Evolutionary conservation across 2,797 vertebrate species (phyloP).

Genomic region (Sebastes nivosus): DNA sequence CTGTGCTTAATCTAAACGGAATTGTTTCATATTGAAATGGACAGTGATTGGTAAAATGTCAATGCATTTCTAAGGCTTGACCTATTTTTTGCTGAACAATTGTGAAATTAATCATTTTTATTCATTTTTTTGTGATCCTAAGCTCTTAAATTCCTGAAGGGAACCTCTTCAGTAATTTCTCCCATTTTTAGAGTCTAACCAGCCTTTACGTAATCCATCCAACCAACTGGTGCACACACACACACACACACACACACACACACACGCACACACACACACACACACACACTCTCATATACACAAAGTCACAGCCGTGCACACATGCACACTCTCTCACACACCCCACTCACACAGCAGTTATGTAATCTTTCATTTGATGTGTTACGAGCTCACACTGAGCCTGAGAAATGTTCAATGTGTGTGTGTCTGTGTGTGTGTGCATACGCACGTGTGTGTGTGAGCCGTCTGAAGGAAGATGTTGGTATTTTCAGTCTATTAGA

Average conservation of each 20-base stretch:
- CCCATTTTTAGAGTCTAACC: neutral
- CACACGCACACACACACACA: neutral
- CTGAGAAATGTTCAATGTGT: neutral
- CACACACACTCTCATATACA: neutral
- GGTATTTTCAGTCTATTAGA: constrained; percentile 9
- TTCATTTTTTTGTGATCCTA: neutral
- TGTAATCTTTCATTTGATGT: constrained; percentile 29
- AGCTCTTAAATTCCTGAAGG: neutral
- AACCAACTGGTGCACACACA: neutral
- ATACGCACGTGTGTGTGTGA: neutral
- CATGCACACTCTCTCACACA: neutral
- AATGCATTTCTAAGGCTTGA: neutral
- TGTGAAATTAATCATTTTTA: neutral
- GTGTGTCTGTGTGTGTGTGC: neutral
- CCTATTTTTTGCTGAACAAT: neutral
- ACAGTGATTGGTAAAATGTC: neutral
- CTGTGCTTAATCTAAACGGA: too few relatives aligned
- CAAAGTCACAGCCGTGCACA: neutral
- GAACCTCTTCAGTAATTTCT: neutral
- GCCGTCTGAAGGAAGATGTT: neutral
- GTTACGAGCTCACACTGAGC: neutral
- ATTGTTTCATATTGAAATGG: neutral
- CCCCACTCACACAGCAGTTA: constrained; percentile 13
- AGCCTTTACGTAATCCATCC: constrained; percentile 30
- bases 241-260: neutral